Conservation (phyloP, 2,113 vertebrate genomes). For the Nyctereutes procyonoides region DNA sequence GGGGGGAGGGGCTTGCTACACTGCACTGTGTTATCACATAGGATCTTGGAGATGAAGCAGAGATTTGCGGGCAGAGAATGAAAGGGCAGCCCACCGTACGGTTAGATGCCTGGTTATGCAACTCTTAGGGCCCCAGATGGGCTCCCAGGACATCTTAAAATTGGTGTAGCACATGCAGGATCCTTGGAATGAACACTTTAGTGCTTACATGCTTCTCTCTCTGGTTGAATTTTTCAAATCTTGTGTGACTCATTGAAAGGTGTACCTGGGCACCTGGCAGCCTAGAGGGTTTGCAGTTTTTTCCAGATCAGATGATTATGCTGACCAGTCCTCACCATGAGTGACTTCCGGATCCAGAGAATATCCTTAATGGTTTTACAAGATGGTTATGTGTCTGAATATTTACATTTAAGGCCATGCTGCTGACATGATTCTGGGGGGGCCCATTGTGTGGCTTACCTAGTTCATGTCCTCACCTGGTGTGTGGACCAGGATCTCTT, state of each 20-base stretch:
- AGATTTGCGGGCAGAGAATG: not conserved
- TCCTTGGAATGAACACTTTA: not conserved
- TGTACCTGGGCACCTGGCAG: not conserved
- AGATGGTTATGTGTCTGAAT: not conserved
- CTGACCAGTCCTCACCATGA: not conserved
- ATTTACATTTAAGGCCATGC: not conserved
- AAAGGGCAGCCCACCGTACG: not conserved
- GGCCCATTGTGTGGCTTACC: not conserved
- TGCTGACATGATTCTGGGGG: not conserved
- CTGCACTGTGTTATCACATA: not conserved
- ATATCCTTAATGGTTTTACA: not conserved
- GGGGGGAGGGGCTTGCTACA: no score
- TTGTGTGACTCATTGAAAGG: not conserved
- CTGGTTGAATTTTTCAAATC: not conserved
- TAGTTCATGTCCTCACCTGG: not conserved
- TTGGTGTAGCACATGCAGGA: not conserved
- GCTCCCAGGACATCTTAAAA: not conserved
- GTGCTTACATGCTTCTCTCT: not conserved
- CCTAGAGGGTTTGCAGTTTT: not conserved
- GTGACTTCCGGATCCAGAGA: not conserved
- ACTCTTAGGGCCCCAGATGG: not conserved
- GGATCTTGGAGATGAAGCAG: conserved; percentile 22
- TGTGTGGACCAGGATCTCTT: not conserved
- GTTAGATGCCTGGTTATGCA: not conserved
- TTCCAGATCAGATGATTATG: not conserved